Percentiles rank a stretch among this genome's conserved stretches.
phyloP scores from a whole-genome alignment of 2,888 invertebrate genomes.

The Charanyca ferruginea region DNA sequence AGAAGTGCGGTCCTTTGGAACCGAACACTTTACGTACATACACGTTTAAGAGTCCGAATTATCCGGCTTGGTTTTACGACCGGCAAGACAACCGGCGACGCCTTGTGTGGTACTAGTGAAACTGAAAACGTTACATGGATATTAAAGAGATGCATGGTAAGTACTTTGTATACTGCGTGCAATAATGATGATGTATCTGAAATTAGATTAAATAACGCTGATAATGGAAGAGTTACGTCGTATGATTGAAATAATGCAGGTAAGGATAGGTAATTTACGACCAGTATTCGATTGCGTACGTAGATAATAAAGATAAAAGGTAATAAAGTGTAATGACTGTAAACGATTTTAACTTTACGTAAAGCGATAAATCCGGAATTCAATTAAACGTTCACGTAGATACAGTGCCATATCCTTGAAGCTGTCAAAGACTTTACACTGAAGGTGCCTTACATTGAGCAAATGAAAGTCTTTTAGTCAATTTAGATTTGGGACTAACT shows the following conservation, averaged over 20 bases:
- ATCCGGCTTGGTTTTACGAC: constrained; percentile 82
- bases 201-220: constrained; percentile 19
- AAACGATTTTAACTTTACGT: constrained; percentile 34
- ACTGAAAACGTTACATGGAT: constrained; percentile 79
- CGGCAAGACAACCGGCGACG: constrained; percentile 74
- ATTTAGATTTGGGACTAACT: not conserved
- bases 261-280: constrained; percentile 18
- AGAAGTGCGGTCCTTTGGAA: constrained; percentile 46
- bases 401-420: constrained; percentile 6
- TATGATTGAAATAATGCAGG: constrained; percentile 7
- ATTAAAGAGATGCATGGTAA: constrained; percentile 51
- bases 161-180: constrained; percentile 18
- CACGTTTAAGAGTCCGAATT: constrained; percentile 85
- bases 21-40: constrained; percentile 86
- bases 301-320: constrained; percentile 20
- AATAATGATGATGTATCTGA: constrained; percentile 28
- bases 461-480: not conserved
- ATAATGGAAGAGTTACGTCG: not conserved
- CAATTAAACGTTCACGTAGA: constrained; percentile 24
- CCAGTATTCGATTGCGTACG: constrained; percentile 14
- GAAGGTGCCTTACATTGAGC: not conserved
- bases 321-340: constrained; percentile 17
- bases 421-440: not conserved
- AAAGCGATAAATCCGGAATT: constrained; percentile 20
- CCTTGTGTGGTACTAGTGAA: constrained; percentile 76